Evolutionary conservation across 2,797 vertebrate genomes (phyloP).

Genomic region (Hemibagrus guttatus): DNA sequence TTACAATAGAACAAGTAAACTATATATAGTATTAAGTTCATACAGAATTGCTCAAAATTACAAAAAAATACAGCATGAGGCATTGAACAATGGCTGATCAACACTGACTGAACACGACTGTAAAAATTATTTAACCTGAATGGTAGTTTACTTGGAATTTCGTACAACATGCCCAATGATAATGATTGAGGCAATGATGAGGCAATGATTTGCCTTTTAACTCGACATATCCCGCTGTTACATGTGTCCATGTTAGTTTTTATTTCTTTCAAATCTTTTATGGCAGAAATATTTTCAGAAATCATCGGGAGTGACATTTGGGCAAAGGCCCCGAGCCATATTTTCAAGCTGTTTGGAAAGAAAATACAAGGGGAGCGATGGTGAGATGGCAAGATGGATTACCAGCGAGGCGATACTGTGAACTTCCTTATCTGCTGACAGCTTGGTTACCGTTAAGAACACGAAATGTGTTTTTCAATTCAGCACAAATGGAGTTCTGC

Average conservation of each 20-base stretch:
- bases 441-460: constrained; percentile 77
- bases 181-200: no score
- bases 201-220: constrained; percentile 25
- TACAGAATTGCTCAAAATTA: not conserved
- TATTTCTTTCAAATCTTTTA: constrained; percentile 58
- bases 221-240: constrained; percentile 23
- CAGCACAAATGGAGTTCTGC: constrained; percentile 75
- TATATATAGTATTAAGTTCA: not conserved
- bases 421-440: constrained; percentile 81
- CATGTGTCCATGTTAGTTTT: constrained; percentile 41
- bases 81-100: not conserved
- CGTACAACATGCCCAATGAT: not conserved
- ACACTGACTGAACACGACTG: not conserved
- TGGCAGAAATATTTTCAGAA: constrained; percentile 72
- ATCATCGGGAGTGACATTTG: constrained; percentile 84
- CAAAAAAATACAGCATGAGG: not conserved
- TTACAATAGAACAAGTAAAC: not conserved
- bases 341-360: constrained; percentile 83
- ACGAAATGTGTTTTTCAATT: constrained; percentile 81
- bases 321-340: constrained; percentile 86
- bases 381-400: constrained; percentile 77
- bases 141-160: not conserved
- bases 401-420: constrained; percentile 71
- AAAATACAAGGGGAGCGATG: constrained; percentile 77
- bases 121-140: not conserved